Evolutionary conservation across 2,113 vertebrate genomes (phyloP), one percentile per base, ranked within the genome.

Genomic region (Mastomys coucha): DNA sequence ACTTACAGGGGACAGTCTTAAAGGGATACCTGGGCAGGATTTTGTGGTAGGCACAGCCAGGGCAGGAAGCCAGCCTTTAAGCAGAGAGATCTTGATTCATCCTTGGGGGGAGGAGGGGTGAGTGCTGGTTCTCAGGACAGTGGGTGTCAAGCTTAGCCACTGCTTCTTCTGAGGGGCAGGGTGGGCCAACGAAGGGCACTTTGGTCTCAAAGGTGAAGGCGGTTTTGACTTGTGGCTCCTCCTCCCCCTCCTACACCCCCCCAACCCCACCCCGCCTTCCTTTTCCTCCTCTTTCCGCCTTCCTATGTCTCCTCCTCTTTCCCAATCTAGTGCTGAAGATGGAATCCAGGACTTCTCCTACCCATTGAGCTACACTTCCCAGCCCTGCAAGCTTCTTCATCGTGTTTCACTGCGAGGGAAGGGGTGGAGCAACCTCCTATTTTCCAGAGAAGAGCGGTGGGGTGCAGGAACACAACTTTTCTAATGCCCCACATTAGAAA

Each of bases 81-180:
- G 63, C 65, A 75, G 87, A 90, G 39, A 36, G 58, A 36, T 97
- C 90, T 81, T 60, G 84, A n/a, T 78, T 97, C 45, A 53, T 86
- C 69, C 69, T 19, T 28, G 19, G 81, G 75, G 91, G 12, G 36
- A 16, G 81, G 75, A 91, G 13, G 45, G 45, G 45, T n/a, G n/a
- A n/a, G 45, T 45, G 36, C 5, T 22, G 53, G 91, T n/a, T 45
- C 56, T 31, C 73, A 92, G 82, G 49, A 81, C 1, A 42, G 53
- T 16, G 24, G 49, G 31, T 36, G 39, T 60, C 76, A 82, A 70
- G 70, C 45, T 63, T 63, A 58, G 67, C 56, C 26, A 7, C 3
- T 5, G n/a, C 78, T 58, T 33, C 33, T 77, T 77, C 80, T n/a
- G 12, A 63, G 63, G 12, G 36, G 39, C 49, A 36, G 39, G 45